Conservation (phyloP, 1,140 invertebrate species). For the Drosophila santomea region DNA sequence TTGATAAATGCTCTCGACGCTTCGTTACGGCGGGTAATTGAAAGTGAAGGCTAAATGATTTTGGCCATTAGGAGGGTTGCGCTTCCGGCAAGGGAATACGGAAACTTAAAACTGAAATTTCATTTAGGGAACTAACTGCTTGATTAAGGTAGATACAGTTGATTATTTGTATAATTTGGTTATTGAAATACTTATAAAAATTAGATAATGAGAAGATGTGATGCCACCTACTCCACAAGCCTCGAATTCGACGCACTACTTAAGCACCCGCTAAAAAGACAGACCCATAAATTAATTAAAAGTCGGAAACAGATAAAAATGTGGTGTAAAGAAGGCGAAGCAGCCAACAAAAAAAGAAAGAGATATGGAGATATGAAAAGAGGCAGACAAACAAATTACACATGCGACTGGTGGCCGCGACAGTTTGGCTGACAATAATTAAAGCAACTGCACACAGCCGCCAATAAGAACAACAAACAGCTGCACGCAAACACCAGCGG, state of each 20-base stretch:
- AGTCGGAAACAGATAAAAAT: slow-evolving; percentile 78
- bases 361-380: slow-evolving; percentile 1
- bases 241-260: slow-evolving; percentile 50
- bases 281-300: slow-evolving; percentile 77
- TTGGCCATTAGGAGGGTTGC: slow-evolving; percentile 40
- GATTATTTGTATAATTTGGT: neutral
- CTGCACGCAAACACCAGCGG: slow-evolving; percentile 55
- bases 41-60: slow-evolving; percentile 53
- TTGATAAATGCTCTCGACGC: slow-evolving; percentile 50
- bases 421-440: slow-evolving; percentile 75
- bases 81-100: slow-evolving; percentile 1
- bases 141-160: neutral
- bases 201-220: slow-evolving; percentile 3
- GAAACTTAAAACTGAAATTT: neutral
- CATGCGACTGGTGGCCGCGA: slow-evolving; percentile 46
- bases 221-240: neutral
- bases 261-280: slow-evolving; percentile 41
- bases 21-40: slow-evolving; percentile 47
- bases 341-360: neutral
- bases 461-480: slow-evolving; percentile 59
- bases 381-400: slow-evolving; percentile 41
- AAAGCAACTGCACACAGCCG: slow-evolving; percentile 57
- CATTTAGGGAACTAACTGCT: neutral
- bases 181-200: too few relatives aligned
- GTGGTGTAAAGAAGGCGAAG: slow-evolving; percentile 37